Base-by-base conservation (phyloP, 2,797 vertebrate genomes). In the Gambusia yucatana region DNA sequence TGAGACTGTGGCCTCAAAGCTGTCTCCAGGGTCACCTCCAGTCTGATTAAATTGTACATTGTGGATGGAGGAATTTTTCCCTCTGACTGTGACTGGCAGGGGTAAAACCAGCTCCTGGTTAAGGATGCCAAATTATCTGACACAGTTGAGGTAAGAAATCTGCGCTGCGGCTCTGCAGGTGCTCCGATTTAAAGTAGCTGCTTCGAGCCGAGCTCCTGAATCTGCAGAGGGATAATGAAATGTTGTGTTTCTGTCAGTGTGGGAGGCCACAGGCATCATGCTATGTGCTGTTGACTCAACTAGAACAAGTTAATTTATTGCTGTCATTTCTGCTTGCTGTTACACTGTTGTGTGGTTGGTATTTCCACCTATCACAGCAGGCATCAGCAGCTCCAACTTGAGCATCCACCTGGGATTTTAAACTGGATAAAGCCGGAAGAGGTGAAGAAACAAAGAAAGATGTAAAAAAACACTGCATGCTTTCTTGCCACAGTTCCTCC, bases 181-280 rank as follows among this genome's bases (percentile, higher is more conserved):
- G 0, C 78, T 75, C 50, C 0, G 75, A 77, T 87, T 74, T 73
- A 83, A 77, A 73, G 74, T 75, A 17, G 72, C 73, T n/a, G 72
- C 22, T 3, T 61, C 52, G 76, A 75, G 67, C 83, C 50, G 82
- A 87, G 83, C 84, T 80, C 77, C 39, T 50, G 83, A 87, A 88
- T 91, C 65, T 82, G 80, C 5, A 43, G 75, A 65, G 82, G 59
- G 84, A 69, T 87, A 86, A 90, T 89, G 77, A 91, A 81, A 72
- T 84, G 86, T 78, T 87, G 76, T 79, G 80, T 77, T 80, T 77
- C 55, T 79, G 74, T 84, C 81, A 57, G 78, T 70, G 86, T 79
- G 82, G 80, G 79, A 85, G 75, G 79, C 75, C 22, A 80, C 72
- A 33, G 72, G 70, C 76, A 76, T 82, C 77, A 55, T 13, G 75